phyloP scores from a whole-genome alignment of 1,140 invertebrate genomes.

The Heliconius eleuchia region DNA sequence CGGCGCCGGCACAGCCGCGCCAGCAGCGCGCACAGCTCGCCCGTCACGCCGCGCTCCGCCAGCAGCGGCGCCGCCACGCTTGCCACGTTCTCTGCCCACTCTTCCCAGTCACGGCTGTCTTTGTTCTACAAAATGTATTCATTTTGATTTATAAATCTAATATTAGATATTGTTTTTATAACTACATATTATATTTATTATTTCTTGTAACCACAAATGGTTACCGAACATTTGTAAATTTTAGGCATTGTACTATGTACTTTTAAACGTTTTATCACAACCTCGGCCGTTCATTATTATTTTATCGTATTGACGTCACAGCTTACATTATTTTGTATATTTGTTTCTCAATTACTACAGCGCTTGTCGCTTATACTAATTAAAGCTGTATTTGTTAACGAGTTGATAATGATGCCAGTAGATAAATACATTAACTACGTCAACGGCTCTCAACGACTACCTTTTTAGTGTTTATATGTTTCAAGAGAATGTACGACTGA shows the following conservation, averaged over 20 bases:
- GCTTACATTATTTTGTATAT: constrained; percentile 34
- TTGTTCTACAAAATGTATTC: constrained; percentile 53
- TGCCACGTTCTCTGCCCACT: constrained; percentile 68
- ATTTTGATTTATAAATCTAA: too few relatives aligned
- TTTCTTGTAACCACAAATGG: neutral
- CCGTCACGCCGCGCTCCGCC: constrained; percentile 77
- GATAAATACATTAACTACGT: constrained; percentile 36
- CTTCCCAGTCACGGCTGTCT: constrained; percentile 65
- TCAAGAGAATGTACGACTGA: constrained; percentile 9
- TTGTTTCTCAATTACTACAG: constrained; percentile 32
- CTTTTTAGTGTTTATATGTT: constrained; percentile 9
- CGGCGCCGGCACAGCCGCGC: constrained; percentile 79
- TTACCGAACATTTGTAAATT: neutral
- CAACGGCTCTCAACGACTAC: constrained; percentile 25
- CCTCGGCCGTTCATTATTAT: constrained; percentile 25
- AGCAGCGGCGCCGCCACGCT: constrained; percentile 60
- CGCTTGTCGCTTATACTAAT: constrained; percentile 26
- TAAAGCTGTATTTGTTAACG: constrained; percentile 37
- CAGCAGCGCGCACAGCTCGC: constrained; percentile 79
- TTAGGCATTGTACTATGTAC: neutral
- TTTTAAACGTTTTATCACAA: constrained; percentile 30
- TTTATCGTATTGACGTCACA: constrained; percentile 37
- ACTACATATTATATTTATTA: neutral
- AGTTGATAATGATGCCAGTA: constrained; percentile 40
- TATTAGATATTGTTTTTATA: too few relatives aligned